These are phyloP conservation scores for Danaus melanippus DNA, from an alignment of 1,140 invertebrate genomes.

Conservation along the genomic window DNA sequence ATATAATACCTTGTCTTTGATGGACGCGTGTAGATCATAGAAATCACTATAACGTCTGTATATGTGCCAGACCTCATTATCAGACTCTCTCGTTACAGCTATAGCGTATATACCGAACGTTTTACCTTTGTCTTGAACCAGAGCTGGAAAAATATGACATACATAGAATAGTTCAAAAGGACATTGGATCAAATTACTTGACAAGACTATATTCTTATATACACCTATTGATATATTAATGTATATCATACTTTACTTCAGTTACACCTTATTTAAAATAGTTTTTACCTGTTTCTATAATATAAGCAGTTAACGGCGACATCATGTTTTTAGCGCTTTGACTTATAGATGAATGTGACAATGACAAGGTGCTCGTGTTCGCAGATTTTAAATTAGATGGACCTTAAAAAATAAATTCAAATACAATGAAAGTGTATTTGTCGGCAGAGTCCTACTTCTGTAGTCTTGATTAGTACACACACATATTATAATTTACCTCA, in stretches of 20 bases:
- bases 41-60: constrained; percentile 93
- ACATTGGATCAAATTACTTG: no score
- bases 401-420: constrained; percentile 43
- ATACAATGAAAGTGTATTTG: constrained; percentile 13
- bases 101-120: constrained; percentile 93
- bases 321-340: constrained; percentile 74
- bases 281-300: constrained; percentile 78
- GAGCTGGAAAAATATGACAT: constrained; percentile 62
- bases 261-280: no score
- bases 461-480: no score
- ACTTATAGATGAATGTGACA: constrained; percentile 58
- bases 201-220: no score
- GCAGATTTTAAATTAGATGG: constrained; percentile 49
- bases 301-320: constrained; percentile 76
- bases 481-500: no score
- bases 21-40: constrained; percentile 86
- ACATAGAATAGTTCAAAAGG: background rate
- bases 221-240: no score
- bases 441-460: no score
- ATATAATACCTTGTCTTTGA: constrained; percentile 77
- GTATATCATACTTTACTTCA: no score
- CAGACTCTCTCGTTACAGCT: constrained; percentile 80
- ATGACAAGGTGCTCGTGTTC: constrained; percentile 43
- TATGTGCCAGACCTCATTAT: constrained; percentile 84
- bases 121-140: constrained; percentile 84